A percentile compares a stretch with the other conserved stretches of the same genome.
Evolutionary conservation across 1,140 invertebrate genomes (phyloP).

Genomic region (Streblospio benedicti): DNA sequence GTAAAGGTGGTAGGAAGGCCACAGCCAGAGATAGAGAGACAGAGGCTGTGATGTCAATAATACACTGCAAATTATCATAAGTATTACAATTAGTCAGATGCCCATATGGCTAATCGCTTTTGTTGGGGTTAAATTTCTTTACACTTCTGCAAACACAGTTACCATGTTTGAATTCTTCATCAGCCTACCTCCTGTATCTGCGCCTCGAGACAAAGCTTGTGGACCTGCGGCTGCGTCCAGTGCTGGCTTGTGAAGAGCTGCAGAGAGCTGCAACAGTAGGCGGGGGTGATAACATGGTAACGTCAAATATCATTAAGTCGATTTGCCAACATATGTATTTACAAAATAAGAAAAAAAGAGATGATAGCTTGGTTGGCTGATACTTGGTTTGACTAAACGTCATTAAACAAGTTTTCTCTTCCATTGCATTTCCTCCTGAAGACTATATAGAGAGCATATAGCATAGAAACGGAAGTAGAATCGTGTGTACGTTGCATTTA

Average conservation of each 20-base stretch:
- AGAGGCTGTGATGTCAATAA: neutral
- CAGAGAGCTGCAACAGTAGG: conserved; percentile 21
- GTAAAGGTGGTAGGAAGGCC: no score
- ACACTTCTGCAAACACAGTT: neutral
- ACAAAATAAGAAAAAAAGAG: no score
- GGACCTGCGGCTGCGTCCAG: conserved; percentile 27
- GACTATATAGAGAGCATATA: no score
- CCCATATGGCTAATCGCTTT: neutral
- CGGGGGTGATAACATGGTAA: neutral
- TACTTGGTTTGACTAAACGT: no score
- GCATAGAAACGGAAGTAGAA: no score
- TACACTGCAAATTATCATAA: neutral
- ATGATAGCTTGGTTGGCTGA: no score
- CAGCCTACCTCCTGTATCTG: conserved; percentile 34
- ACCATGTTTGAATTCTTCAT: neutral
- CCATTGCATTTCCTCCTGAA: neutral
- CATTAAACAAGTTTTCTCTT: neutral
- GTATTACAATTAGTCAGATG: neutral
- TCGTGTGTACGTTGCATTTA: no score
- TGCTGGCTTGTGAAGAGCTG: conserved; percentile 24
- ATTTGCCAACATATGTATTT: no score
- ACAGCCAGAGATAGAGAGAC: no score
- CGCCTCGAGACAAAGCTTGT: conserved; percentile 27
- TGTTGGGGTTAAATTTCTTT: neutral
- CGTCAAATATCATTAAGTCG: neutral